Base-by-base conservation (phyloP, 2,797 vertebrate species). In the Anas acuta region DNA sequence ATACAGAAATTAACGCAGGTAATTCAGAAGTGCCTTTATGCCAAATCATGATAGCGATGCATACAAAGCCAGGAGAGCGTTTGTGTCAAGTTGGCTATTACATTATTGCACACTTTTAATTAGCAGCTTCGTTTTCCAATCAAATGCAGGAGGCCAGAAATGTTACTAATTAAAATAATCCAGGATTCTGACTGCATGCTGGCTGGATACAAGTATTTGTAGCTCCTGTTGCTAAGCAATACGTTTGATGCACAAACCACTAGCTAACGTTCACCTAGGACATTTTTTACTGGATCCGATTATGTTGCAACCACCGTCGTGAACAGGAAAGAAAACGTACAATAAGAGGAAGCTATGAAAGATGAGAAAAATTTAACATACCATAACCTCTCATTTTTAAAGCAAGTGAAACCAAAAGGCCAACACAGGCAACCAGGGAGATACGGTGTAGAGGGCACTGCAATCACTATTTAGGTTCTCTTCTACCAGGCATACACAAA, bases 61-160 rank as follows among this genome's bases (percentile, higher is more conserved):
- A 74, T 26, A 80, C 67, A 93, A 83, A 95, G 73, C 90, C 94
- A 94, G 67, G 53, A 70, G 51, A 58, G 83, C 39, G 26, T 89
- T 88, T 89, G 64, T 95, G 81, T 93, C 75, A 96, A 94, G 72
- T 49, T 93, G 74, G 25, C 93, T 94, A 56, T 86, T 93, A 45
- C 71, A 56, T 81, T 71, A 94, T 39, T 94, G 72, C 65, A 90
- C 39, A 45, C 81, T 94, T 97, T 96, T 96, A 97, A 96, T 96
- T 93, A 95, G 85, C 61, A 91, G 77, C 39, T 88, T 92, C 91
- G 85, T 84, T 83, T 80, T 94, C 49, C 74, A 95, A 84, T 91
- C 77, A 96, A 94, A 91, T 53, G 62, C 64, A 82, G 1, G 32
- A 95, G 90, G 77, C 82, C 61, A 93, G 84, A 96, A 84, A 93